Conservation (phyloP, 2,797 vertebrate genomes). For the Siniperca undulata region DNA sequence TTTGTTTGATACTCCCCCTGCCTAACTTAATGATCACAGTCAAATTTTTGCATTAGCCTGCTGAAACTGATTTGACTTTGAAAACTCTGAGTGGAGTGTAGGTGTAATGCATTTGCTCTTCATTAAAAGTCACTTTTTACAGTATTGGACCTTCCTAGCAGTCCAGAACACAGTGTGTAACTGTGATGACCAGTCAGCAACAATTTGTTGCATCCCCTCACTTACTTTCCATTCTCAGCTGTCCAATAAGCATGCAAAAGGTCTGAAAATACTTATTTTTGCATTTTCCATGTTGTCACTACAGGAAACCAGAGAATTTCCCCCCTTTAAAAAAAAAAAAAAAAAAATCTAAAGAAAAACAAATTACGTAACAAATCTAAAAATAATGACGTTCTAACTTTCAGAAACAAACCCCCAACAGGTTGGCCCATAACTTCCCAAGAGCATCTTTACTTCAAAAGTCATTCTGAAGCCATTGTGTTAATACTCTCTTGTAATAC, state of each 20-base stretch:
- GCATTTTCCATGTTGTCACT: neutral
- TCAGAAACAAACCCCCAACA: neutral
- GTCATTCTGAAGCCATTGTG: neutral
- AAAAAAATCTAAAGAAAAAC: neutral
- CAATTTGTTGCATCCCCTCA: neutral
- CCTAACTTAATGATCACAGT: neutral
- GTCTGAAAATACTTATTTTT: neutral
- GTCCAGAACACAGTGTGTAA: neutral
- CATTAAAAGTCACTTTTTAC: constrained; percentile 1
- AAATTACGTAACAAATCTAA: neutral
- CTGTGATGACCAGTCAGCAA: neutral
- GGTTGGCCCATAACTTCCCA: neutral
- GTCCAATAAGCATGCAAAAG: neutral
- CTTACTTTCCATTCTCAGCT: neutral
- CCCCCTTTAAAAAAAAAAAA: neutral
- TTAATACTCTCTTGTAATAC: too few species aligned
- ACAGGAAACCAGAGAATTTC: neutral
- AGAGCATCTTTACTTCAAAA: neutral
- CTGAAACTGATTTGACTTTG: neutral
- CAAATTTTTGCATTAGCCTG: neutral
- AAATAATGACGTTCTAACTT: neutral
- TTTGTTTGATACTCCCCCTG: neutral
- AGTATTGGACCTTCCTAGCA: neutral
- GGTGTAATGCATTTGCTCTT: neutral
- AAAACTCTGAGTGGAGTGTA: neutral